Conservation (phyloP, 1,140 invertebrate species). For the Geopemphigus sp. region DNA sequence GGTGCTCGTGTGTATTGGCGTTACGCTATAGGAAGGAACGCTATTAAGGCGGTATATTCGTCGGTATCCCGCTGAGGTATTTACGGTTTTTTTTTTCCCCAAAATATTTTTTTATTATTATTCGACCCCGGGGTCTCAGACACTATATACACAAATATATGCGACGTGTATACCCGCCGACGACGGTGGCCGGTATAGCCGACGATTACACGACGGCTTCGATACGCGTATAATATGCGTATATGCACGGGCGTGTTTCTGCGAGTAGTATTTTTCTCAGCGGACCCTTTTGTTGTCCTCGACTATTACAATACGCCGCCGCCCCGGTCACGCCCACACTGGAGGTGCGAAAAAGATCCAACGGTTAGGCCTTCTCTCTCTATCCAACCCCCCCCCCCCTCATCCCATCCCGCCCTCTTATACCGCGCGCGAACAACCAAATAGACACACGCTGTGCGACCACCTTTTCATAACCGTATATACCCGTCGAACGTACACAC, state of each 20-base stretch:
- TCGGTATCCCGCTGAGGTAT: slow-evolving; percentile 41
- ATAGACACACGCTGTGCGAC: slow-evolving; percentile 45
- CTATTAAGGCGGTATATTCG: slow-evolving; percentile 25
- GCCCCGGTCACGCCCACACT: slow-evolving; percentile 27
- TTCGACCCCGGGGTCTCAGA: neutral
- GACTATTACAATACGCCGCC: no score
- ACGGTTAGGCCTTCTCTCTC: slow-evolving; percentile 11
- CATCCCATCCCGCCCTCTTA: neutral
- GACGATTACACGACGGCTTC: neutral
- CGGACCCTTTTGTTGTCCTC: slow-evolving; percentile 23
- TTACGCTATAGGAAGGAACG: neutral
- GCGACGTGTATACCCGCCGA: neutral
- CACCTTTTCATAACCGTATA: slow-evolving; percentile 11
- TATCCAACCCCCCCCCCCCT: neutral
- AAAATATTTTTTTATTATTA: neutral
- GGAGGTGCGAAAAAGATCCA: slow-evolving; percentile 46
- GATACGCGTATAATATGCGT: neutral
- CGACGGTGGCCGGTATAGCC: neutral
- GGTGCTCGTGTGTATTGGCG: no score
- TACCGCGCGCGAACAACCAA: neutral
- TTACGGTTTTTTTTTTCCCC: slow-evolving; percentile 21
- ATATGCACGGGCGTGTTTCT: no score
- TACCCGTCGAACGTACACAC: no score
- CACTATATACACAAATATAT: no score
- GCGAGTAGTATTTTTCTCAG: slow-evolving; percentile 21